Evolutionary conservation across 2,113 vertebrate species (phyloP), one percentile per base, ranked within the genome.

Genomic region (Alouatta palliata): DNA sequence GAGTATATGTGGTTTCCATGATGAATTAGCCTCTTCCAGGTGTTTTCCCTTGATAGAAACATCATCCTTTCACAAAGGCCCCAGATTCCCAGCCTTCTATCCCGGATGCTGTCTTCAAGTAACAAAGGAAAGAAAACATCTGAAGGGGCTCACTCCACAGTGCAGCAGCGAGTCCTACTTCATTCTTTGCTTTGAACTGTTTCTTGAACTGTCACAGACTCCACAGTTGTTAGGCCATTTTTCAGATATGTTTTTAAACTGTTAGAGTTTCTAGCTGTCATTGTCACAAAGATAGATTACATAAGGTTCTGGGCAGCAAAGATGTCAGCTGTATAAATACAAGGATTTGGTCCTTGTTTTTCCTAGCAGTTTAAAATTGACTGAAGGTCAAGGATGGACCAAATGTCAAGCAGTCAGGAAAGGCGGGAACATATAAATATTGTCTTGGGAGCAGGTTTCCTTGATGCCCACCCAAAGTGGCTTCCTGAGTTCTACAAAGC

Each of bases 231-330:
- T 70, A 56, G 70, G n/a, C 73, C 96, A 20, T 58, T 86, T 97
- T 90, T 94, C 3, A 12, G 91, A 64, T 82, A 76, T 11, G 12
- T 94, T 96, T 96, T 88, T 73, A 76, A 85, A 85, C 56, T 37
- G 86, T 95, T 94, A 92, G 61, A 52, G 52, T 93, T 89, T 96
- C 71, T 83, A 83, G 43, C 61, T 97, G 68, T 91, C 89, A 77
- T 94, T 97, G 17, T 95, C 95, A 64, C 71, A 66, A 83, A 89
- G 77, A 85, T 56, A 90, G 11, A 56, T 47, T 85, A 58, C 73
- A 66, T 37, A 90, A 71, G 6, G 8, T 32, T 87, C 85, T 75
- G 85, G 97, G 70, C 73, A 92, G 76, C 80, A 96, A 79, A 95
- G 64, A 77, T 87, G 81, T 90, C 89, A 92, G 49, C 61, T 95